Evolutionary conservation across 2,797 vertebrate species (phyloP), one percentile per base, ranked within the genome.

Genomic region (Etheostoma nigrum): DNA sequence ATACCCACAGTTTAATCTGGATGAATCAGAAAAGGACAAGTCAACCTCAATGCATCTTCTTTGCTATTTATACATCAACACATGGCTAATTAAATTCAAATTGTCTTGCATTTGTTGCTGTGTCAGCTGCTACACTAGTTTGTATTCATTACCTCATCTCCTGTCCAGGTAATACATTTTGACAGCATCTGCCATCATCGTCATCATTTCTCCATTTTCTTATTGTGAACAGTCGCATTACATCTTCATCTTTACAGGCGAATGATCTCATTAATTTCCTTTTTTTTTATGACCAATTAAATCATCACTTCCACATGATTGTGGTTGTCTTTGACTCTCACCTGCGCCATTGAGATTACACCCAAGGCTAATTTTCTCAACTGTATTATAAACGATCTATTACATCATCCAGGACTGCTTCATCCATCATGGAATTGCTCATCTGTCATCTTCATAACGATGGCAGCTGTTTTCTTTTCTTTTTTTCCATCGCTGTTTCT

Each of bases 261-360:
- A 76, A 74, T 86, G 67, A 89, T 81, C 59, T 86, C 55, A 86
- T 90, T 85, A 65, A 48, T 83, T 84, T 40, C 10, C 77, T 45
- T 76, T 49, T 30, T 62, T 82, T 84, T 88, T 79, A 79, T 60
- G 65, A 78, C 66, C 80, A 86, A 86, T 90, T 89, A 85, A 87
- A 81, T 85, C 76, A 87, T 92, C 75, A 69, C 76, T 78, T 87
- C 72, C 72, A 71, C 84, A 19, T 78, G 74, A 82, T 59, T 85
- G 67, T 67, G 69, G 73, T 83, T 61, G 71, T 14, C 72, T 72
- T 58, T 70, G 58, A 67, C 62, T 76, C 74, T 85, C 77, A 81
- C 81, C 81, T 83, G 81, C 58, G 52, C n/a, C 79, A 83, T 88
- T 75, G 86, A 81, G 73, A 83, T 58, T 58, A 55, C 55, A 82